These are phyloP conservation scores for Sterna hirundo DNA, from an alignment of 2,113 vertebrate genomes.

Conservation along the genomic window DNA sequence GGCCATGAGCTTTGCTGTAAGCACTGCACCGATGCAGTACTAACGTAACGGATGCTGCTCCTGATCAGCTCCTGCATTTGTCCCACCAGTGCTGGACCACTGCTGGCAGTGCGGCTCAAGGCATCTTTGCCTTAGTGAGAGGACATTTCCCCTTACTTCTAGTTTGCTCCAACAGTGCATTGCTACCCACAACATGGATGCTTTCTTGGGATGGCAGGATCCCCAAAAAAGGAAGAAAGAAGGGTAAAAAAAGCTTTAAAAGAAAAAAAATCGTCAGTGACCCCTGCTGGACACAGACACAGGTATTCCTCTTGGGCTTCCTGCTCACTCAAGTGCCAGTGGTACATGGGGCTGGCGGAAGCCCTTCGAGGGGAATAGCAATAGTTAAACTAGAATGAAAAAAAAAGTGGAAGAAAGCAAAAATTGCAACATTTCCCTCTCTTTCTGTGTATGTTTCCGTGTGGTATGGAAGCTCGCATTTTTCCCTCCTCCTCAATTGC, in stretches of 20 bases:
- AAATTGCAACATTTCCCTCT: background rate
- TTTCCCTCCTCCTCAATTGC: background rate
- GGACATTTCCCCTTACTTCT: background rate
- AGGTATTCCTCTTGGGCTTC: background rate
- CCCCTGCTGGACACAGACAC: background rate
- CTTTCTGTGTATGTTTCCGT: background rate
- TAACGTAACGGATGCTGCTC: rapidly evolving
- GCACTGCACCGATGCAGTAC: background rate
- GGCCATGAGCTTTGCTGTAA: background rate
- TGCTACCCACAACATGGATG: background rate
- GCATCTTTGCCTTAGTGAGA: background rate
- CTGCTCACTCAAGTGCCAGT: rapidly evolving
- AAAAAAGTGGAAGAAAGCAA: background rate
- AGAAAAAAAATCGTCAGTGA: background rate
- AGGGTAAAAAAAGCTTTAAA: background rate
- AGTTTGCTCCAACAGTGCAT: background rate
- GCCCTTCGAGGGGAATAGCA: background rate
- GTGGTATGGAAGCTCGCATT: rapidly evolving
- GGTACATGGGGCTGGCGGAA: background rate
- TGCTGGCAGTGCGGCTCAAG: background rate
- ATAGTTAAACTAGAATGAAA: background rate
- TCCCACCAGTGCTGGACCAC: background rate
- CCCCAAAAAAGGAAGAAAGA: background rate
- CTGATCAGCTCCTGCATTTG: background rate
- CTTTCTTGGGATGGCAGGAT: background rate